Conservation (phyloP, 2,888 invertebrate genomes). For the Automeris io region DNA sequence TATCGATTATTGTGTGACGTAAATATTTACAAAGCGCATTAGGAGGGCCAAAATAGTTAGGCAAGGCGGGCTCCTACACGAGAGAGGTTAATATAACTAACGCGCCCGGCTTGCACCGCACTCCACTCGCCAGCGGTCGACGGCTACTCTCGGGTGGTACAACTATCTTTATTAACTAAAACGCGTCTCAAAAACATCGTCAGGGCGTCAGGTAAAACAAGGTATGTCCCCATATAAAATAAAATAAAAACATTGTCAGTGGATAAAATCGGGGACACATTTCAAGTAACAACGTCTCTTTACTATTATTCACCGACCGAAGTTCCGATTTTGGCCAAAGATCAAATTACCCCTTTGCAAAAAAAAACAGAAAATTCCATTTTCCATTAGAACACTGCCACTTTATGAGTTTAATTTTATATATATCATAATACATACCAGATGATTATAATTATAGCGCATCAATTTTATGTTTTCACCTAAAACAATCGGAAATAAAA, state of each 20-base stretch:
- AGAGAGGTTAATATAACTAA: constrained; percentile 31
- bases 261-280: constrained; percentile 42
- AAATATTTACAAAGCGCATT: constrained; percentile 75
- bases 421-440: too few relatives aligned
- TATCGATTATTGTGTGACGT: constrained; percentile 75
- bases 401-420: too few relatives aligned
- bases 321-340: too few relatives aligned
- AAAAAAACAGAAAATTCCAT: too few relatives aligned
- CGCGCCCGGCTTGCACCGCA: constrained; percentile 21
- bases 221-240: constrained; percentile 62
- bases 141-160: constrained; percentile 21
- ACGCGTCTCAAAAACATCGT: constrained; percentile 54
- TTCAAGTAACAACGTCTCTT: constrained; percentile 41
- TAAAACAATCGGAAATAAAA: too few relatives aligned
- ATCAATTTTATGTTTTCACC: too few relatives aligned
- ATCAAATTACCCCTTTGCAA: too few relatives aligned
- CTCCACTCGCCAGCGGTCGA: constrained; percentile 10
- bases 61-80: constrained; percentile 58
- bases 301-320: too few relatives aligned
- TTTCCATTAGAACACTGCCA: too few relatives aligned
- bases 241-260: constrained; percentile 58
- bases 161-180: constrained; percentile 71
- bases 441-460: too few relatives aligned
- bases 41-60: constrained; percentile 64
- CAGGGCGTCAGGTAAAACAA: constrained; percentile 49